These are phyloP conservation scores for Unio delphinus DNA, from an alignment of 2,888 invertebrate genomes.

Conservation along the genomic window DNA sequence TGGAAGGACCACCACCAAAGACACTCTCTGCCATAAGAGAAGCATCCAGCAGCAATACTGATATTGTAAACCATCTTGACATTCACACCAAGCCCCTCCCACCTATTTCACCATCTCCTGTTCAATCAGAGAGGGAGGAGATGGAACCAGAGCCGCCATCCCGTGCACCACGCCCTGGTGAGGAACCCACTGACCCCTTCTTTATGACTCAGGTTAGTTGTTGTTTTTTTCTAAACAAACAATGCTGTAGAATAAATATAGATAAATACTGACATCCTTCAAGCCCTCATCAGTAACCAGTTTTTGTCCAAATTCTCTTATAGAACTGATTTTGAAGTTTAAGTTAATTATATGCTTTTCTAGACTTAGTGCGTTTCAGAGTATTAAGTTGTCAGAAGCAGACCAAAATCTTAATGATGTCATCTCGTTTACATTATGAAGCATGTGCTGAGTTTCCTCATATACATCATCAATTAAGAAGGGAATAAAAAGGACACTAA, in stretches of 20 bases:
- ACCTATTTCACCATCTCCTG: conserved; percentile 34
- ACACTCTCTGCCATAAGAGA: conserved; percentile 22
- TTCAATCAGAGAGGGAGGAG: conserved; percentile 11
- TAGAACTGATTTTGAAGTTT: too few relatives aligned
- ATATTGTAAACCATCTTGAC: conserved; percentile 22
- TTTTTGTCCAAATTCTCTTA: too few relatives aligned
- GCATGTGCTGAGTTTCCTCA: too few relatives aligned
- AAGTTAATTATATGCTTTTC: too few relatives aligned
- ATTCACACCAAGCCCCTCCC: conserved; percentile 29
- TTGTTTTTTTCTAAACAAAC: background rate
- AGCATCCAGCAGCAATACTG: conserved; percentile 22
- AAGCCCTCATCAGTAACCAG: too few relatives aligned
- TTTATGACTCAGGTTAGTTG: conserved; percentile 68
- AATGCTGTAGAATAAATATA: background rate
- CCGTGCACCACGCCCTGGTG: background rate
- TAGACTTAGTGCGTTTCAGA: too few relatives aligned
- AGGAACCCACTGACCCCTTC: conserved; percentile 55
- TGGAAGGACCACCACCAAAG: conserved; percentile 42
- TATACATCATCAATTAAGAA: too few relatives aligned
- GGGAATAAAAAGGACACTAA: too few relatives aligned
- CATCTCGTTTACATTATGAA: too few relatives aligned
- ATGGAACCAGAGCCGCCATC: background rate
- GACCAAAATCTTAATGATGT: too few relatives aligned
- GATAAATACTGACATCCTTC: background rate
- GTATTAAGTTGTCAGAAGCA: too few relatives aligned